Percentiles rank a stretch among this genome's conserved stretches.
phyloP scores from a whole-genome alignment of 2,113 vertebrate species.

The Cyrtonyx montezumae region DNA sequence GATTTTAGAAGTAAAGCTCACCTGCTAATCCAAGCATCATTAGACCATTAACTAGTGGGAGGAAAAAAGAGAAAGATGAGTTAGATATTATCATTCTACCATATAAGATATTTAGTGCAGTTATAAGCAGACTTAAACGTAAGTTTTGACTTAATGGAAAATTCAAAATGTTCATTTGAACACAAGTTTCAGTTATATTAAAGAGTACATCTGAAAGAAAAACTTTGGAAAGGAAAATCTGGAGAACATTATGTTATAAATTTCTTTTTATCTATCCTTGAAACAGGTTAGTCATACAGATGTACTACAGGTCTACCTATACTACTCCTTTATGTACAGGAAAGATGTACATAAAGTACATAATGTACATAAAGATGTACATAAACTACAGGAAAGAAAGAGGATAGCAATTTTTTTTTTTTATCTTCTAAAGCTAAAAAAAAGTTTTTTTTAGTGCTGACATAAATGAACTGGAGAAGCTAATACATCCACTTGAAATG shows the following conservation, averaged over 20 bases:
- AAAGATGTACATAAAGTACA: too few species aligned
- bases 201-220: neutral
- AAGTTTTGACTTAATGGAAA: neutral
- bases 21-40: constrained; percentile 64
- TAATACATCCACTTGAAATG: neutral
- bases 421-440: too few species aligned
- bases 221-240: neutral
- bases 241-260: neutral
- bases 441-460: too few species aligned
- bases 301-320: neutral
- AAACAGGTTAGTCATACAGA: neutral
- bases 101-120: neutral
- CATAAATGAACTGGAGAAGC: neutral
- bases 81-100: neutral
- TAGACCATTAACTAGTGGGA: constrained; percentile 51
- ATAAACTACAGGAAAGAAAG: neutral
- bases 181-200: neutral
- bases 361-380: too few species aligned
- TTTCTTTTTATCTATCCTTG: neutral
- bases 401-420: neutral
- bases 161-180: neutral
- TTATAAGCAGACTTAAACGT: neutral
- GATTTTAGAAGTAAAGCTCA: constrained; percentile 47
- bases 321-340: neutral
- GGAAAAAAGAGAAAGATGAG: neutral